Conservation (phyloP, 2,888 invertebrate genomes). For the Ornithoptera priamus region DNA sequence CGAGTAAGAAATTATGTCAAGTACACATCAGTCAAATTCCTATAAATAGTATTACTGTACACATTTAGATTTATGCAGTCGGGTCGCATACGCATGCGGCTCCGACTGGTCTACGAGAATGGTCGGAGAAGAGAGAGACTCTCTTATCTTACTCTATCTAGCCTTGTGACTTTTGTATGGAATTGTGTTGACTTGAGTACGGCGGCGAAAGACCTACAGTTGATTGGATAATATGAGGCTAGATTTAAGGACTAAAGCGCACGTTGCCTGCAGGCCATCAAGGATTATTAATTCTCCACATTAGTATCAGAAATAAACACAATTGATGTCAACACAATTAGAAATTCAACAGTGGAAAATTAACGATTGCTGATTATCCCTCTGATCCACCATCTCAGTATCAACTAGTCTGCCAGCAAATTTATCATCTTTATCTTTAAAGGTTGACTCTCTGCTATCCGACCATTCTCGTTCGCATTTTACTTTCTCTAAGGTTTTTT, state of each 20-base stretch:
- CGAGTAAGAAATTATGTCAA: neutral
- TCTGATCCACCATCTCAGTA: neutral
- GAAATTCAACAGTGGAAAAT: neutral
- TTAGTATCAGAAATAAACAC: neutral
- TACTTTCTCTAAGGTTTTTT: too few relatives aligned
- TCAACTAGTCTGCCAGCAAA: neutral
- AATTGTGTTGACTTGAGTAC: neutral
- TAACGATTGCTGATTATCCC: neutral
- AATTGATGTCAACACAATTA: neutral
- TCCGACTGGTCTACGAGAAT: conserved; percentile 4
- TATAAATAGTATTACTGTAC: neutral
- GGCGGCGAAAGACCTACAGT: neutral
- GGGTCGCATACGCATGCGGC: neutral
- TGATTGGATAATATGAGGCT: neutral
- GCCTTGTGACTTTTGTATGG: neutral
- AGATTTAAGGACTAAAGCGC: neutral
- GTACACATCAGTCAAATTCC: neutral
- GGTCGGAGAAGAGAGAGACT: conserved; percentile 7
- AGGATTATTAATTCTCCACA: neutral
- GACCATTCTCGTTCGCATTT: conserved; percentile 3
- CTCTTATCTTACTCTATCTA: neutral
- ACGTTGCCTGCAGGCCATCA: neutral
- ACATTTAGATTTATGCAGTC: neutral
- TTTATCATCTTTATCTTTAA: neutral
- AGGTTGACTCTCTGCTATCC: conserved; percentile 9